Conservation (phyloP, 2,113 vertebrate species). For the Rhea pennata region DNA sequence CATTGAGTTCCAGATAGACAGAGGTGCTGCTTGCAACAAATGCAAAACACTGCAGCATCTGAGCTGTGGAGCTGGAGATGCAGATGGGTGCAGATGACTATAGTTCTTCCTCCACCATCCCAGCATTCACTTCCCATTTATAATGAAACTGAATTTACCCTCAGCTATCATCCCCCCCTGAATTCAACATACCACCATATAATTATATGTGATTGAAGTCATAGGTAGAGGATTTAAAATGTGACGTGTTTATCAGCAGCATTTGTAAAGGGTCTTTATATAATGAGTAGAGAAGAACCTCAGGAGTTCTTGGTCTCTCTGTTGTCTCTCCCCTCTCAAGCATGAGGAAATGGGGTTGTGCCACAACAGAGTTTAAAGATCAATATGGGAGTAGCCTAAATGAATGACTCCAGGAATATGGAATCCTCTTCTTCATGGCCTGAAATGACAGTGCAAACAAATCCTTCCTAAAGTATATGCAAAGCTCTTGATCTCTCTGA, state of each 20-base stretch:
- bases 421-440: constrained; percentile 24
- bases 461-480: constrained; percentile 21
- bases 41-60: fast-evolving
- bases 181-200: neutral
- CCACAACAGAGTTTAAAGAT: neutral
- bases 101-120: neutral
- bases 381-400: neutral
- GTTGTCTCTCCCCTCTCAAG: neutral
- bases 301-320: neutral
- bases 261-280: neutral
- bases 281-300: neutral
- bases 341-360: neutral
- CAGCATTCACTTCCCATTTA: neutral
- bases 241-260: neutral
- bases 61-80: fast-evolving
- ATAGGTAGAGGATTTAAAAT: neutral
- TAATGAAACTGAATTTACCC: neutral
- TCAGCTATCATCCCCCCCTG: neutral
- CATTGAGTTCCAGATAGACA: neutral
- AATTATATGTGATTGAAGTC: neutral
- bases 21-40: neutral
- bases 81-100: neutral
- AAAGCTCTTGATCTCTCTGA: constrained; percentile 35
- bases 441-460: constrained; percentile 46
- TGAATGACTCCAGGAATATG: neutral